phyloP scores from a whole-genome alignment of 2,797 vertebrate genomes.

The Gymnothorax reevesii region DNA sequence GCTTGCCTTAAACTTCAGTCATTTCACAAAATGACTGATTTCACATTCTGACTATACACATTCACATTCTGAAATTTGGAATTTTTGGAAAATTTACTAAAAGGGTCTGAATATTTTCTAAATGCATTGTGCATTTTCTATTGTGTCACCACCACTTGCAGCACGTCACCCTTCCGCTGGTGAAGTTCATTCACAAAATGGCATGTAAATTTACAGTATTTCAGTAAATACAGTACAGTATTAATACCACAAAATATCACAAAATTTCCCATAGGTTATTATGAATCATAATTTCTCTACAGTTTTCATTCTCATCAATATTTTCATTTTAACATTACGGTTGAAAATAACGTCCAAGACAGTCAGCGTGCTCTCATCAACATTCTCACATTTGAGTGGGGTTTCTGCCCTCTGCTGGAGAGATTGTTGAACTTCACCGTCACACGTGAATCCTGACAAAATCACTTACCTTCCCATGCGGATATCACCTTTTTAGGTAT shows the following conservation, averaged over 20 bases:
- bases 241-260: not conserved
- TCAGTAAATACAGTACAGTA: too few relatives aligned
- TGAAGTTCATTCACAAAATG: not conserved
- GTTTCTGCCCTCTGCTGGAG: conserved; percentile 64
- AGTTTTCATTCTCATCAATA: not conserved
- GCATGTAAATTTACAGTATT: not conserved
- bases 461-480: not conserved
- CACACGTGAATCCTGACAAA: not conserved
- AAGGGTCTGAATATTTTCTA: too few relatives aligned
- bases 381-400: conserved; percentile 36
- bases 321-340: not conserved
- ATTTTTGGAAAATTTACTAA: too few relatives aligned
- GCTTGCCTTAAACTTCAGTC: too few relatives aligned
- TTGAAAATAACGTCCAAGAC: too few relatives aligned
- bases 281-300: not conserved
- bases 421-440: conserved; percentile 11
- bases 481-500: not conserved
- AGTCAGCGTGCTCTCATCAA: conserved; percentile 50
- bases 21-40: too few relatives aligned
- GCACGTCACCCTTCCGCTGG: not conserved
- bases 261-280: not conserved
- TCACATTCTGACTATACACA: too few relatives aligned
- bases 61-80: too few relatives aligned
- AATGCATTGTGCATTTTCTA: too few relatives aligned
- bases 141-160: not conserved